Conservation (phyloP, 2,888 invertebrate species). For the Plutella xylostella region DNA sequence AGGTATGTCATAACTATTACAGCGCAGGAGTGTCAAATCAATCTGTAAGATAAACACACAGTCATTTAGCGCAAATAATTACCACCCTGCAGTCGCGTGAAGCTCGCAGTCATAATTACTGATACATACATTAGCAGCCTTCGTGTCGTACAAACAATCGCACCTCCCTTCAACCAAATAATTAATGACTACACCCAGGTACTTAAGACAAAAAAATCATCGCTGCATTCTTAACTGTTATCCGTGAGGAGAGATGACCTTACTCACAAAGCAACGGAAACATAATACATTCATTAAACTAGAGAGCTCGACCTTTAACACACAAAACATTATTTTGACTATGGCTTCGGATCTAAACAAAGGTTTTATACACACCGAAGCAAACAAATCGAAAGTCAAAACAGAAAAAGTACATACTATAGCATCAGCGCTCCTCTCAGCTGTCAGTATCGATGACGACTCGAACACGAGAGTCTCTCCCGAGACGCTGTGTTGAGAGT, state of each 20-base stretch:
- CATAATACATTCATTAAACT: constrained; percentile 5
- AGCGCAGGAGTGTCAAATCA: neutral
- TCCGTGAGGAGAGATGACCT: neutral
- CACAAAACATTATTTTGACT: neutral
- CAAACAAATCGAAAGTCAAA: constrained; percentile 3
- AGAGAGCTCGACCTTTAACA: constrained; percentile 1
- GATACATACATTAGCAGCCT: too few species aligned
- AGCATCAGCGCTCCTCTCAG: constrained; percentile 9
- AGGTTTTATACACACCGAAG: neutral
- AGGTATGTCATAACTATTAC: too few species aligned
- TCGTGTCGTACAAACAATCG: too few species aligned
- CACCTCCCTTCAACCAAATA: too few species aligned
- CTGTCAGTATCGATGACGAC: constrained; percentile 11
- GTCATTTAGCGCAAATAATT: neutral
- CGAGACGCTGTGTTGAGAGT: too few species aligned
- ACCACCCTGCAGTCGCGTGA: neutral
- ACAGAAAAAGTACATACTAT: neutral
- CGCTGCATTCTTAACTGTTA: neutral
- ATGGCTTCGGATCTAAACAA: neutral
- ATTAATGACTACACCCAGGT: too few species aligned
- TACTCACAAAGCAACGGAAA: constrained; percentile 1
- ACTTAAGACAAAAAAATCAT: too few species aligned
- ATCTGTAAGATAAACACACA: constrained; percentile 1
- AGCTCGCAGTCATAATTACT: neutral
- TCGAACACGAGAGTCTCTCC: constrained; percentile 4